Percentiles rank a stretch among this genome's conserved stretches.
Evolutionary conservation across 2,888 invertebrate species (phyloP).

Genomic region (Tanypteryx hageni): DNA sequence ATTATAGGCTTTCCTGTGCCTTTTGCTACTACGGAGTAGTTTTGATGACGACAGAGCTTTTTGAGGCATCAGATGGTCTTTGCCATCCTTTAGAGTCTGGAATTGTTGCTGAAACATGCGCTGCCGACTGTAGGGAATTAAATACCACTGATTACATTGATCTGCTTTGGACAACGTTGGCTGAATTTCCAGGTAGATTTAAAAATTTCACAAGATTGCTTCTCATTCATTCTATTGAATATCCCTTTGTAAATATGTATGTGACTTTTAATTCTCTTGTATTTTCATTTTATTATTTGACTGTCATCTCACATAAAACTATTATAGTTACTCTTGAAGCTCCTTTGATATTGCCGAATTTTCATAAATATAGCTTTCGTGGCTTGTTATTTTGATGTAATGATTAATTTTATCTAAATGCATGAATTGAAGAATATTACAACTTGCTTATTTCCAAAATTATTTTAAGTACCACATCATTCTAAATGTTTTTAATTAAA

Average conservation of each 20-base stretch:
- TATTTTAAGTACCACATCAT: no score
- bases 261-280: background rate
- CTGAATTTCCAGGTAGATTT: slow-evolving; percentile 91
- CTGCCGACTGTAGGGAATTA: slow-evolving; percentile 83
- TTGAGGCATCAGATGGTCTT: slow-evolving; percentile 80
- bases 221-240: background rate
- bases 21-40: slow-evolving; percentile 97
- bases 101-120: slow-evolving; percentile 77
- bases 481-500: no score
- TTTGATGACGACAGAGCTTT: slow-evolving; percentile 94
- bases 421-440: no score
- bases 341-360: background rate
- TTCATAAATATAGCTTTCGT: no score
- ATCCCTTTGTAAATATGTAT: background rate
- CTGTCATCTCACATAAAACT: background rate
- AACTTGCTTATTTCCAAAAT: no score
- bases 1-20: slow-evolving; percentile 89
- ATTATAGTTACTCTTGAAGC: background rate
- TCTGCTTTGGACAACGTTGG: slow-evolving; percentile 93
- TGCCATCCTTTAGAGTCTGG: slow-evolving; percentile 71
- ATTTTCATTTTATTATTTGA: background rate
- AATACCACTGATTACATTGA: slow-evolving; percentile 94
- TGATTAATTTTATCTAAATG: no score
- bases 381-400: no score
- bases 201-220: background rate